Base-by-base conservation (phyloP, 2,113 vertebrate species). In the Irena cyanogastra region DNA sequence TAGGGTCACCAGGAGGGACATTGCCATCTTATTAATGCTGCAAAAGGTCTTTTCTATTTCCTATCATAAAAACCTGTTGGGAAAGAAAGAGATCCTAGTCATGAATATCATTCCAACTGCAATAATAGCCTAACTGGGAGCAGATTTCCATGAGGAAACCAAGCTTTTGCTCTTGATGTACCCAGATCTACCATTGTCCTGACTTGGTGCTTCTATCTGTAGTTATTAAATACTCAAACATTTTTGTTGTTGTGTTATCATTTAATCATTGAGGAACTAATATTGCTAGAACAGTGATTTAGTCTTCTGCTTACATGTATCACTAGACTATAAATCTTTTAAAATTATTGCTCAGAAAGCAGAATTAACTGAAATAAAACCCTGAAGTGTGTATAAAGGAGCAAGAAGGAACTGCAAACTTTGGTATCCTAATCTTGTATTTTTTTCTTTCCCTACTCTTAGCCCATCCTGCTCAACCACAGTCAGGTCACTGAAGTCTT, bases 41-140 rank as follows among this genome's bases (percentile, higher is more conserved):
- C 7, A 7, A 50, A 63, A 47, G 0, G 3, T 9, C 3, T 56
- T 68, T 80, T 64, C 18, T 63, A 5, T 77, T 37, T 83, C 70
- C 52, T 81, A 6, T 45, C 20, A 27, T 42, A 68, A 66, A 53
- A 71, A 39, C 0, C 0, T 10, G 3, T 15, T 19, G n/a, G 10
- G 28, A 50, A 92, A 63, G n/a, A n/a, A 70, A 52, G 14, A 4
- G 1, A 3, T 22, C 11, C 11, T 42, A 19, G 12, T 50, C 22
- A 22, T 10, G 31, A 7, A 9, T 39, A 27, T 50, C 1, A 26
- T 69, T 69, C n/a, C 24, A 60, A 12, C 6, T 50, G 14, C n/a
- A 53, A 15, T 16, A 54, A 27, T 6, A 83, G 2, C 13, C 9
- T 47, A 10, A 54, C 1, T 33, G 22, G 26, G 37, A 75, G 5